Conservation (phyloP, 2,888 invertebrate species). For the Prenolepis imparis region DNA sequence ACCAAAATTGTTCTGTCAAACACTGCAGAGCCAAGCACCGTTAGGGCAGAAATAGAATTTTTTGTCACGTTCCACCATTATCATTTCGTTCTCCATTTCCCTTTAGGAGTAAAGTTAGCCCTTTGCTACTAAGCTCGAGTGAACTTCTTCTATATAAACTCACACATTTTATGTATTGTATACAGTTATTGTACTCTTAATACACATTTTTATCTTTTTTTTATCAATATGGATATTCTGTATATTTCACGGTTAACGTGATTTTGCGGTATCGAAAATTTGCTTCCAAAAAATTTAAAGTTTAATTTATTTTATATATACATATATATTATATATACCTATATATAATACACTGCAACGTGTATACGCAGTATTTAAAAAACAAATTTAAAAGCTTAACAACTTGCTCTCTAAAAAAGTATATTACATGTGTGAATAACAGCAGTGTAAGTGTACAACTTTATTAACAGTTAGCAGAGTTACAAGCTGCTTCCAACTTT, state of each 20-base stretch:
- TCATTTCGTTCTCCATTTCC: constrained; percentile 36
- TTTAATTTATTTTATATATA: not conserved
- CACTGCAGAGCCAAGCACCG: not conserved
- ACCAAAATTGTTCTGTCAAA: constrained; percentile 45
- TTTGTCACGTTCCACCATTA: constrained; percentile 44
- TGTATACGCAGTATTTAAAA: not conserved
- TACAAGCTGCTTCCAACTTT: not conserved
- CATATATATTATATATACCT: no score
- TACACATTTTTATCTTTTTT: not conserved
- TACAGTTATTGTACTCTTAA: not conserved
- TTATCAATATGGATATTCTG: not conserved
- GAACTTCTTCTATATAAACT: constrained; percentile 18
- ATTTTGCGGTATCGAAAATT: not conserved
- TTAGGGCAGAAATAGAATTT: constrained; percentile 19
- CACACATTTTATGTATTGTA: not conserved
- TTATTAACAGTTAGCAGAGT: not conserved
- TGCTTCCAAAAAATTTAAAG: constrained; percentile 3
- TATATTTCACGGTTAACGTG: not conserved
- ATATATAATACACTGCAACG: not conserved
- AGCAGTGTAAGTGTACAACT: not conserved
- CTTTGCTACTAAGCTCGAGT: not conserved
- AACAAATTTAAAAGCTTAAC: not conserved
- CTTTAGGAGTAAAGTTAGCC: constrained; percentile 11
- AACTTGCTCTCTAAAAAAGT: not conserved
- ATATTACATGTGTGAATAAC: not conserved